Conservation (phyloP, 1,140 invertebrate genomes). For the Paralvinella palmiformis region DNA sequence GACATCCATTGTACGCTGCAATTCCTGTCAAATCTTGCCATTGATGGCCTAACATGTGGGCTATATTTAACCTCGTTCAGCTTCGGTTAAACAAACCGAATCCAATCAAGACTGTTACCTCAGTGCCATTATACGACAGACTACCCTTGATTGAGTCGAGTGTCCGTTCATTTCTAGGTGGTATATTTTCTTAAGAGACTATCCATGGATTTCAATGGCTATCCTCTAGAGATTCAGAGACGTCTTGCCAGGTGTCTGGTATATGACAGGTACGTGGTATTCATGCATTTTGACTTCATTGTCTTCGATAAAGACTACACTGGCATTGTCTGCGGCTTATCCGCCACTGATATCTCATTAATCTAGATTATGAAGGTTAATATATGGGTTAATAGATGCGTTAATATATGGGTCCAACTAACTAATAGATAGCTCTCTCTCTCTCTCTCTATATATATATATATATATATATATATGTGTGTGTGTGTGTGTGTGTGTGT, state of each 20-base stretch:
- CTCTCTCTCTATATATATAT: no score
- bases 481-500: neutral
- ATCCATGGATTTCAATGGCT: constrained; percentile 25
- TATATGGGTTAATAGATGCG: no score
- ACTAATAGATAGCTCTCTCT: no score
- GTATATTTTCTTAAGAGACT: constrained; percentile 29
- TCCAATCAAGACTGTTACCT: neutral
- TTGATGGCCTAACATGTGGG: neutral
- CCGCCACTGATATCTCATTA: no score
- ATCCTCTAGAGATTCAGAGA: constrained; percentile 30
- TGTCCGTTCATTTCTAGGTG: no score
- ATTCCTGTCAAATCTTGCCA: neutral
- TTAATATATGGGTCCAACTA: no score
- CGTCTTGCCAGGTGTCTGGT: constrained; percentile 25
- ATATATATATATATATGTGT: neutral
- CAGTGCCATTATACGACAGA: neutral
- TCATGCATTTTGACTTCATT: no score
- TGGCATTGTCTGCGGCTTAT: constrained; percentile 26
- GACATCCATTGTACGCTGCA: neutral
- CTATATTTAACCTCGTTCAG: neutral
- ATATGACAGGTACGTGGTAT: constrained; percentile 31
- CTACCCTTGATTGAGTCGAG: neutral
- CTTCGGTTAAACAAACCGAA: neutral
- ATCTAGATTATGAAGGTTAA: no score
- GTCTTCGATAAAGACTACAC: no score